These are phyloP conservation scores for Myotis findleyi DNA, from an alignment of 2,797 vertebrate species.

Conservation along the genomic window DNA sequence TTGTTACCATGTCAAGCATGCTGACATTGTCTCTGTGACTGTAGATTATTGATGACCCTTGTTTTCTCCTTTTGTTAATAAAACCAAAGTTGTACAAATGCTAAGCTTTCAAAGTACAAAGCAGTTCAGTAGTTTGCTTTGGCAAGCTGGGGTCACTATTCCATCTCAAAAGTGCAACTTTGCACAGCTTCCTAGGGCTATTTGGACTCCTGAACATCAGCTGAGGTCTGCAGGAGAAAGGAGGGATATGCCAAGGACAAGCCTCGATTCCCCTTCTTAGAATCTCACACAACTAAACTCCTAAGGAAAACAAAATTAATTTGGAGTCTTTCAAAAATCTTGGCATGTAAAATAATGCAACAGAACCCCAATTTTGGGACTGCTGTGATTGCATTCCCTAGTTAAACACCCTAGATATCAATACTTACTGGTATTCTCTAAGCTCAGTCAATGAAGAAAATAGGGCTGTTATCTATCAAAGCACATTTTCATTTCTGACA, in stretches of 20 bases:
- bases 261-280: neutral
- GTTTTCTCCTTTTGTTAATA: neutral
- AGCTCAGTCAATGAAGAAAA: conserved; percentile 89
- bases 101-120: neutral
- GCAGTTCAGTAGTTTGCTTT: neutral
- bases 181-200: neutral
- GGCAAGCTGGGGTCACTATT: neutral
- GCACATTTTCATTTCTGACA: conserved; percentile 91
- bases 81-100: neutral
- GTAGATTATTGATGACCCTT: neutral
- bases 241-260: neutral
- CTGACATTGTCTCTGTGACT: neutral
- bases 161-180: neutral
- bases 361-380: conserved; percentile 83
- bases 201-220: neutral
- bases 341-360: conserved; percentile 75
- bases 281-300: conserved; percentile 15
- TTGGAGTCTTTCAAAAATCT: conserved; percentile 73
- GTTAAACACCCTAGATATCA: conserved; percentile 90
- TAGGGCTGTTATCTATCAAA: conserved; percentile 92
- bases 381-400: conserved; percentile 87
- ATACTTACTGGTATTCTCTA: conserved; percentile 90
- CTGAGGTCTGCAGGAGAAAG: neutral
- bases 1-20: neutral
- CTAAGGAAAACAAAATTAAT: conserved; percentile 76